Conservation (phyloP, 2,888 invertebrate genomes). For the Coelopa pilipes region DNA sequence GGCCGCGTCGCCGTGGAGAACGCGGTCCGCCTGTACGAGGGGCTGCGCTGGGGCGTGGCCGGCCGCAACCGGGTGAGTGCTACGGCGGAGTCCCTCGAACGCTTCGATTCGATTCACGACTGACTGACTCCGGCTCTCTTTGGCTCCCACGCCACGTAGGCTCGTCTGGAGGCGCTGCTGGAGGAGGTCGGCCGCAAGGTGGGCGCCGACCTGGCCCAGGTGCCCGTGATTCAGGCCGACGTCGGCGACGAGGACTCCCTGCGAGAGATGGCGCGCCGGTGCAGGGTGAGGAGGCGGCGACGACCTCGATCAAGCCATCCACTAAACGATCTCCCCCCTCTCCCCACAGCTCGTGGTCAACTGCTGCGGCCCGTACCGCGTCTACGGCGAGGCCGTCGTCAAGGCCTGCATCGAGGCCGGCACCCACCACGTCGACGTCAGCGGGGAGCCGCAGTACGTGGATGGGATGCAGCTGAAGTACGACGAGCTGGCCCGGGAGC, state of each 20-base stretch:
- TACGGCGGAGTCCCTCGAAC: background rate
- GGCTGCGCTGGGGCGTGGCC: slow-evolving; percentile 46
- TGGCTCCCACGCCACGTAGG: slow-evolving; percentile 28
- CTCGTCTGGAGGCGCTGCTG: slow-evolving; percentile 39
- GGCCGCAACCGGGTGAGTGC: slow-evolving; percentile 44
- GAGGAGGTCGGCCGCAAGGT: slow-evolving; percentile 37
- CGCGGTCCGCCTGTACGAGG: slow-evolving; percentile 43
- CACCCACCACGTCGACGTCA: slow-evolving; percentile 46
- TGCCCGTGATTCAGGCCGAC: slow-evolving; percentile 44
- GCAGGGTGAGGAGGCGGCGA: slow-evolving; percentile 44
- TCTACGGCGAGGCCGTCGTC: slow-evolving; percentile 46
- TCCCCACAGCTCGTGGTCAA: slow-evolving; percentile 45
- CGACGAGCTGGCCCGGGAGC: slow-evolving; percentile 43
- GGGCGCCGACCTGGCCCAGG: slow-evolving; percentile 38
- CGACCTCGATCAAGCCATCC: background rate
- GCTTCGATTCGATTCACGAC: too few relatives aligned
- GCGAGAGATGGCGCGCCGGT: slow-evolving; percentile 42
- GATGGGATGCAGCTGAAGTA: slow-evolving; percentile 44
- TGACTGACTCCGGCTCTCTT: too few relatives aligned
- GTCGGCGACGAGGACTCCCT: slow-evolving; percentile 41
- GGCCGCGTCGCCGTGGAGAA: slow-evolving; percentile 43
- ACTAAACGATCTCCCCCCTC: background rate
- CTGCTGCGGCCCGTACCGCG: slow-evolving; percentile 45
- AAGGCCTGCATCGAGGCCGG: slow-evolving; percentile 44
- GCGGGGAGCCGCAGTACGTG: slow-evolving; percentile 45